Percentiles rank a stretch among this genome's conserved stretches.
Evolutionary conservation across 2,797 vertebrate genomes (phyloP).

Genomic region (Enteromius anoplus): DNA sequence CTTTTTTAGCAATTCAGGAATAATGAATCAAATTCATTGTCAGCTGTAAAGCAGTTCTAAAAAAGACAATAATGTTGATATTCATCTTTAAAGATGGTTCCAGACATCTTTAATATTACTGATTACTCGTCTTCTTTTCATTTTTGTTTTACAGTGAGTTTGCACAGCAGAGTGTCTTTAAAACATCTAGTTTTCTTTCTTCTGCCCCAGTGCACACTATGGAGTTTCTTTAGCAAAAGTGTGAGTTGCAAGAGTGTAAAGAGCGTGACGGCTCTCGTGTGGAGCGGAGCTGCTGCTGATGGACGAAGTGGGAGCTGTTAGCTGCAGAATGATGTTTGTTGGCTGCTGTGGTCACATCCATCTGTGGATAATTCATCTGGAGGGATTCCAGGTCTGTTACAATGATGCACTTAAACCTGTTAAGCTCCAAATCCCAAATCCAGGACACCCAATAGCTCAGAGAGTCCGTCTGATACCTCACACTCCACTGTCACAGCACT

Average conservation of each 20-base stretch:
- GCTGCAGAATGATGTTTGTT: constrained; percentile 23
- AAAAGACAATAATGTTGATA: neutral
- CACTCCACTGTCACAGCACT: constrained; percentile 33
- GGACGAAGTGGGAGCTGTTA: constrained; percentile 2
- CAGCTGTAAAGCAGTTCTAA: too few relatives aligned
- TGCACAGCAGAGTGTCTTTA: neutral
- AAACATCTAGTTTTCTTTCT: neutral
- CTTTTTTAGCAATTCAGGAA: neutral
- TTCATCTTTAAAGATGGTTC: neutral
- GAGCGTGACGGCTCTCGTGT: neutral
- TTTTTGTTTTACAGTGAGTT: neutral
- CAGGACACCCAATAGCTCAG: constrained; percentile 36
- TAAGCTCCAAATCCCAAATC: constrained; percentile 36
- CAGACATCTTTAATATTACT: neutral
- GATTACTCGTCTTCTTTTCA: neutral
- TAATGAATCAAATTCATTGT: neutral
- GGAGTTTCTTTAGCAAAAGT: neutral
- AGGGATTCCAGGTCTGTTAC: constrained; percentile 27
- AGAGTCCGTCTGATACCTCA: constrained; percentile 19
- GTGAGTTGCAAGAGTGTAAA: neutral
- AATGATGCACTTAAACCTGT: constrained; percentile 40
- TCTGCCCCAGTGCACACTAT: neutral
- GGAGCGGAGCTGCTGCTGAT: neutral
- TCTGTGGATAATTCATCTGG: constrained; percentile 34
- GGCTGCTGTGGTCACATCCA: constrained; percentile 19